phyloP scores from a whole-genome alignment of 2,797 vertebrate genomes.

The Neosalanx taihuensis region DNA sequence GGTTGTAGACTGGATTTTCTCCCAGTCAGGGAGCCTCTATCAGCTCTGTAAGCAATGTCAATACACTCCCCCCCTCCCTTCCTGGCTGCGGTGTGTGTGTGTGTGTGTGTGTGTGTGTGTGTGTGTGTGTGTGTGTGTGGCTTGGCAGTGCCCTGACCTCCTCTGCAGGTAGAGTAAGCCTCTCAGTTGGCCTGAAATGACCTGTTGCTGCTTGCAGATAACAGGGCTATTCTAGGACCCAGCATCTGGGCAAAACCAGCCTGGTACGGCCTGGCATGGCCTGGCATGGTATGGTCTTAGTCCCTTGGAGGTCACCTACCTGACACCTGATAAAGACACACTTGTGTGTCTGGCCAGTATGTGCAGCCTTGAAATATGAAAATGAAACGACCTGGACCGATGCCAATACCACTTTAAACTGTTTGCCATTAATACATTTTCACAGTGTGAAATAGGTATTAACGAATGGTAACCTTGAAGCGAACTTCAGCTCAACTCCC shows the following conservation, averaged over 20 bases:
- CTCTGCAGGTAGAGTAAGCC: constrained; percentile 28
- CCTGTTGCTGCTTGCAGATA: constrained; percentile 44
- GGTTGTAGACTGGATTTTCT: background rate
- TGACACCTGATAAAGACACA: background rate
- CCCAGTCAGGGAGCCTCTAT: background rate
- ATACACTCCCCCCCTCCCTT: constrained; percentile 12
- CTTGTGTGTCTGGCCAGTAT: background rate
- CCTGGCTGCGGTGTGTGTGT: constrained; percentile 2
- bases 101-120: constrained; percentile 11
- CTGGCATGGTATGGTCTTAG: background rate
- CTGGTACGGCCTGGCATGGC: constrained; percentile 31
- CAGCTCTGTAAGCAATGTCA: background rate
- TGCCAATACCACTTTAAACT: too few species aligned
- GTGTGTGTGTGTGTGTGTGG: background rate
- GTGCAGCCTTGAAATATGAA: background rate
- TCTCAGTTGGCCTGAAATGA: constrained; percentile 21
- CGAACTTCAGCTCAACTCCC: constrained; percentile 43
- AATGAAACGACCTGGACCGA: background rate
- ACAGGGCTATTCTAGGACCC: constrained; percentile 53
- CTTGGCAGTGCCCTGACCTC: background rate
- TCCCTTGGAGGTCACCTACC: background rate
- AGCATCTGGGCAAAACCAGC: constrained; percentile 51
- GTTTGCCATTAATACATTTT: too few species aligned
- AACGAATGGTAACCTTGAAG: constrained; percentile 39
- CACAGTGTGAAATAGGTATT: background rate